These are phyloP conservation scores for Chrysolina haemoptera DNA, from an alignment of 2,888 invertebrate species.

Conservation along the genomic window DNA sequence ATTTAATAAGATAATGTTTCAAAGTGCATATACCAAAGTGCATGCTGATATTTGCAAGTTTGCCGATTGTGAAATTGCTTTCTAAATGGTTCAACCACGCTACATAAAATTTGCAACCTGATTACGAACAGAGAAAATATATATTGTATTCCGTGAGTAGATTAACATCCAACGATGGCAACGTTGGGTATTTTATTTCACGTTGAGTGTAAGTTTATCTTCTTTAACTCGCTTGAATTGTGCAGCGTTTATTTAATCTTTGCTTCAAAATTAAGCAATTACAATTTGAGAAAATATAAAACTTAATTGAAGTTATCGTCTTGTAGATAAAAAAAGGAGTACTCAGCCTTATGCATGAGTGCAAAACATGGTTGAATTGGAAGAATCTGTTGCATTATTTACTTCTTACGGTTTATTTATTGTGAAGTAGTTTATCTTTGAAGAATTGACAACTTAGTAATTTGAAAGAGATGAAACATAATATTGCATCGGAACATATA, in stretches of 20 bases:
- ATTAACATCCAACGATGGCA: constrained; percentile 23
- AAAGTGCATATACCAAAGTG: neutral
- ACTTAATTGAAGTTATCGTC: constrained; percentile 35
- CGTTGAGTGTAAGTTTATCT: constrained; percentile 22
- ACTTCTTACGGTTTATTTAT: neutral
- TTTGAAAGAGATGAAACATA: no score
- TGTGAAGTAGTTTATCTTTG: neutral
- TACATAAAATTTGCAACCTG: constrained; percentile 44
- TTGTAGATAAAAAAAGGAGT: constrained; percentile 1
- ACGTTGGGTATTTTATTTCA: constrained; percentile 18
- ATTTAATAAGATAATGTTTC: no score
- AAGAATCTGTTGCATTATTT: constrained; percentile 11
- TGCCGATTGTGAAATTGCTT: constrained; percentile 8
- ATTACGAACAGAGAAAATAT: constrained; percentile 34
- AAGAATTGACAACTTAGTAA: no score
- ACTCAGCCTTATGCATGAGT: constrained; percentile 1
- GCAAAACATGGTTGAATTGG: neutral
- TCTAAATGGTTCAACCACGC: constrained; percentile 5
- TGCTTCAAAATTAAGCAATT: constrained; percentile 43
- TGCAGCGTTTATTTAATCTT: constrained; percentile 32
- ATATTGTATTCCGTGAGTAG: constrained; percentile 23
- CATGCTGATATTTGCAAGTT: constrained; percentile 16
- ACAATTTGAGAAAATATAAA: constrained; percentile 41
- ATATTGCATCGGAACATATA: no score
- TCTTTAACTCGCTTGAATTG: constrained; percentile 17